Conservation (phyloP, 2,888 invertebrate genomes). For the Bruchidius siliquastri region DNA sequence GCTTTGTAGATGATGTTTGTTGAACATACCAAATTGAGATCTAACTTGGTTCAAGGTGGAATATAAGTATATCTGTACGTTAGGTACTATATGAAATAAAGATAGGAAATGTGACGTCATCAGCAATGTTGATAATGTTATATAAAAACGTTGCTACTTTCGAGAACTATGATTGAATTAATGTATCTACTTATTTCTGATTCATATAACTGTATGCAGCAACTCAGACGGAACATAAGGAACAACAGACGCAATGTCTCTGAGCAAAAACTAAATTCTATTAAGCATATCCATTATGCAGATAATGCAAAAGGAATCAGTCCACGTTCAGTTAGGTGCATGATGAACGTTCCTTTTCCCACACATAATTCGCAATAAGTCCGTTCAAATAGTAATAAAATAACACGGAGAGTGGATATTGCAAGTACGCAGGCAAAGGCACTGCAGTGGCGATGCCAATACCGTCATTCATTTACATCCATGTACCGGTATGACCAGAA, state of each 20-base stretch:
- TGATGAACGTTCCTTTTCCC: neutral
- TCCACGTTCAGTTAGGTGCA: neutral
- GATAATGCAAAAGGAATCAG: neutral
- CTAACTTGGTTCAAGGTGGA: too few relatives aligned
- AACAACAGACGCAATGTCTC: neutral
- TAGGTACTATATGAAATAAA: too few relatives aligned
- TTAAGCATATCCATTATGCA: neutral
- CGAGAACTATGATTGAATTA: too few relatives aligned
- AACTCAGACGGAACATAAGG: neutral
- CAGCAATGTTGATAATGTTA: too few relatives aligned
- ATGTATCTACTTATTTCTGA: too few relatives aligned
- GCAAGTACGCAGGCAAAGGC: neutral
- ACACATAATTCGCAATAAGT: neutral
- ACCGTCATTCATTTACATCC: conserved; percentile 23
- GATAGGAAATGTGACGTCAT: too few relatives aligned
- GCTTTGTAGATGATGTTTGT: neutral
- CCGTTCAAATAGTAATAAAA: neutral
- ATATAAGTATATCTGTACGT: too few relatives aligned
- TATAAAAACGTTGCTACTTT: too few relatives aligned
- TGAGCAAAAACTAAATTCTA: neutral
- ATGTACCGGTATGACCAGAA: conserved; percentile 26
- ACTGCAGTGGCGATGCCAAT: neutral
- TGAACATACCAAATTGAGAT: neutral
- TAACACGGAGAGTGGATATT: neutral
- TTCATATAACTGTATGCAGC: neutral